Evolutionary conservation across 2,113 vertebrate genomes (phyloP).

Genomic region (Cyanistes caeruleus): DNA sequence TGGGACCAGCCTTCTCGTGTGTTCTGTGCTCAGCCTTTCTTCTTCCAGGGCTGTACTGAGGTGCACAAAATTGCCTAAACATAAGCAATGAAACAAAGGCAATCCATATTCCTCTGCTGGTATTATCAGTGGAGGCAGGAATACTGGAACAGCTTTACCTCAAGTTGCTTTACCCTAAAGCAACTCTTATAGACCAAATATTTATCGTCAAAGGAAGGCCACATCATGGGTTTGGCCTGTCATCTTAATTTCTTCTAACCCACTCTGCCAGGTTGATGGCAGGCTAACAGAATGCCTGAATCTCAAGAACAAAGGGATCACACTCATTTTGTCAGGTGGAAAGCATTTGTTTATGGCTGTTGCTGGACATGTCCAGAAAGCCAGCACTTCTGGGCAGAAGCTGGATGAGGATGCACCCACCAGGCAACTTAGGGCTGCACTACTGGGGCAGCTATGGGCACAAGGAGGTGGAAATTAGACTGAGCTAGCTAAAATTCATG

Average conservation of each 20-base stretch:
- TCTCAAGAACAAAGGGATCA: not conserved
- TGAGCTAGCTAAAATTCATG: not conserved
- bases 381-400: not conserved
- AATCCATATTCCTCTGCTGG: not conserved
- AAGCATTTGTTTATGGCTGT: not conserved
- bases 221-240: not conserved
- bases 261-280: not conserved
- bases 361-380: not conserved
- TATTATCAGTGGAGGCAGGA: not conserved
- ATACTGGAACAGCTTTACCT: not conserved
- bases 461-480: not conserved
- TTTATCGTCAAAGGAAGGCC: not conserved
- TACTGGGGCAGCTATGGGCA: not conserved
- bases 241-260: not conserved
- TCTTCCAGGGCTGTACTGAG: not conserved
- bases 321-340: not conserved
- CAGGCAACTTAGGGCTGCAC: not conserved
- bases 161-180: not conserved
- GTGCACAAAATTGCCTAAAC: not conserved
- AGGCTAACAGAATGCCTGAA: not conserved
- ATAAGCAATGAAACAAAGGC: not conserved
- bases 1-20: not conserved
- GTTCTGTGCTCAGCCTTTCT: not conserved
- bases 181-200: not conserved
- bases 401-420: not conserved